A percentile compares a stretch with the other conserved stretches of the same genome.
These are phyloP conservation scores for Metopolophium dirhodum DNA, from an alignment of 1,140 invertebrate species.

Conservation along the genomic window DNA sequence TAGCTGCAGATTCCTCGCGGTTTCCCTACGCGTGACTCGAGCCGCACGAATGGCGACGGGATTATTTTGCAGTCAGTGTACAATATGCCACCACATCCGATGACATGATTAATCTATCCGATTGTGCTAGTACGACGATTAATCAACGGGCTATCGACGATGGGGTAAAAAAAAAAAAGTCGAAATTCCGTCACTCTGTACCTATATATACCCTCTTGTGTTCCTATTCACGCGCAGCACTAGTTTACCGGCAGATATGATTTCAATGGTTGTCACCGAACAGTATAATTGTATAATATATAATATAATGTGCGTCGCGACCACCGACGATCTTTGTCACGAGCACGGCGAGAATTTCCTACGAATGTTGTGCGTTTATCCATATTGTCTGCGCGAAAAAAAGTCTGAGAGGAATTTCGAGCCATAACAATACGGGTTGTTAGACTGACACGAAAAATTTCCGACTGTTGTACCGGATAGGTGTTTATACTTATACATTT, in stretches of 20 bases:
- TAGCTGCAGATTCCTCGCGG: neutral
- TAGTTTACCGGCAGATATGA: neutral
- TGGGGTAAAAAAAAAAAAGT: neutral
- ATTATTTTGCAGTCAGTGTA: neutral
- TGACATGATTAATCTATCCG: constrained; percentile 19
- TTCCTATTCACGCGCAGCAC: neutral
- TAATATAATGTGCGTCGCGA: neutral
- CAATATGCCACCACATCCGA: neutral
- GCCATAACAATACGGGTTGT: neutral
- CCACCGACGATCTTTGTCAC: neutral
- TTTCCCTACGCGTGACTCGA: neutral
- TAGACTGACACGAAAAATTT: neutral
- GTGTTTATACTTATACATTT: neutral
- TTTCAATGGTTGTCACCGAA: constrained; percentile 2
- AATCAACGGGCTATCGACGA: neutral
- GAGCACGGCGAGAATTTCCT: neutral
- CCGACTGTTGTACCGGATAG: neutral
- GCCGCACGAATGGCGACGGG: too few relatives aligned
- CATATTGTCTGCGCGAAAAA: neutral
- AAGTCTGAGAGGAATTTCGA: neutral
- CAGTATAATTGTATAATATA: neutral
- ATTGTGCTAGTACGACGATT: neutral
- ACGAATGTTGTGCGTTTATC: neutral
- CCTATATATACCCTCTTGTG: neutral
- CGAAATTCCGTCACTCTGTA: neutral